Conservation (phyloP, 2,797 vertebrate species). For the Lates japonicus region DNA sequence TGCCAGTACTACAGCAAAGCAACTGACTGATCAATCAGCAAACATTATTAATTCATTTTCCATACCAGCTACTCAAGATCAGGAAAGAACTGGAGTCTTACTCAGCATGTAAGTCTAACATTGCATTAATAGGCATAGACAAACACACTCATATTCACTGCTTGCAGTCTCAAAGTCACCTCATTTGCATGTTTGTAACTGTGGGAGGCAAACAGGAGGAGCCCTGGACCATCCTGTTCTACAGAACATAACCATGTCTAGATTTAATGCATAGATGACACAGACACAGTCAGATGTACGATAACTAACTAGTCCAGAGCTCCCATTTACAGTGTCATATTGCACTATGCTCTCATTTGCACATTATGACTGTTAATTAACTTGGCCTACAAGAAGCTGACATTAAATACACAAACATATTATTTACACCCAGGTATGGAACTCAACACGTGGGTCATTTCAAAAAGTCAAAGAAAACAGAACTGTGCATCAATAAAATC, state of each 20-base stretch:
- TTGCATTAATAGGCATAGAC: neutral
- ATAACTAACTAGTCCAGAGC: neutral
- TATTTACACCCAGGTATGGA: slow-evolving; percentile 3
- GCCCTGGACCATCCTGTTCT: neutral
- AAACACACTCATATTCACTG: neutral
- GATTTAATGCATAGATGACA: slow-evolving; percentile 1
- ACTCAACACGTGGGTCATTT: slow-evolving; percentile 6
- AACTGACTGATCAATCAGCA: neutral
- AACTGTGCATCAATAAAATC: neutral
- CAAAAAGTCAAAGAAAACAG: neutral
- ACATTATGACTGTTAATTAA: neutral
- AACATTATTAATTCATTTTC: slow-evolving; percentile 25
- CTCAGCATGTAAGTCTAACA: slow-evolving; percentile 1
- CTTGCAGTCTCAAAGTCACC: neutral
- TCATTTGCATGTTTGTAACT: slow-evolving; percentile 2
- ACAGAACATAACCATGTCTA: neutral
- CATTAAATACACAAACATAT: neutral
- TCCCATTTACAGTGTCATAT: neutral
- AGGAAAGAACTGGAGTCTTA: neutral
- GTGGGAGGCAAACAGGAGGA: neutral
- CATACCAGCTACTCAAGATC: neutral
- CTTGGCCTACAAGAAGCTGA: slow-evolving; percentile 1
- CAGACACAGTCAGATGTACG: neutral
- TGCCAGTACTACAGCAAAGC: neutral
- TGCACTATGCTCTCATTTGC: slow-evolving; percentile 15